phyloP scores from a whole-genome alignment of 2,888 invertebrate genomes.

The Sphaerophoria taeniata region DNA sequence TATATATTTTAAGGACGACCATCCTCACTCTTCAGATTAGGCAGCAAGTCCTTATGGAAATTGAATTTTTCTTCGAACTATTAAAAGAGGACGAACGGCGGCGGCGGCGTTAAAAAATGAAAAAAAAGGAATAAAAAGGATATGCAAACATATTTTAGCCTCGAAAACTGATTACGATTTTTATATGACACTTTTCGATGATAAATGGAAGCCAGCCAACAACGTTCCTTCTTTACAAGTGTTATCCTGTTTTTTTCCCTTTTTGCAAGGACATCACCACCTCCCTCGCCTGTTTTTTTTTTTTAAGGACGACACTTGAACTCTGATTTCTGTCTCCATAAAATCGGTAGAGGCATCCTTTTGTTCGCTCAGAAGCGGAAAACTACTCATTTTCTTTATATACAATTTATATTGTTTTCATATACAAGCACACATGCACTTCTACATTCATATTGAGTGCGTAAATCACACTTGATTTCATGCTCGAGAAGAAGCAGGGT shows the following conservation, averaged over 20 bases:
- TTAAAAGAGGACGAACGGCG: neutral
- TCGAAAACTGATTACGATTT: slow-evolving; percentile 83
- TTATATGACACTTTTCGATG: slow-evolving; percentile 83
- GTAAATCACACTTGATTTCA: slow-evolving; percentile 74
- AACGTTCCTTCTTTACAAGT: slow-evolving; percentile 60
- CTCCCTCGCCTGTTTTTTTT: neutral
- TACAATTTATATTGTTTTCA: slow-evolving; percentile 47
- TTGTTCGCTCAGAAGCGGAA: slow-evolving; percentile 1
- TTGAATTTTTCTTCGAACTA: slow-evolving; percentile 52
- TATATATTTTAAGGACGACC: neutral
- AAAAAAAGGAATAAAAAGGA: slow-evolving; percentile 16
- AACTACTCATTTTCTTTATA: slow-evolving; percentile 38
- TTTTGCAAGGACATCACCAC: neutral
- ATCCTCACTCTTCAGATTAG: slow-evolving; percentile 52
- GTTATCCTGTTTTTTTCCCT: slow-evolving; percentile 42
- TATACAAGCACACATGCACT: too few relatives aligned
- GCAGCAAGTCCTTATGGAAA: slow-evolving; percentile 50
- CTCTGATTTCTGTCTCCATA: slow-evolving; percentile 27
- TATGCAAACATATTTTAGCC: slow-evolving; percentile 78
- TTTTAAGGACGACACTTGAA: neutral
- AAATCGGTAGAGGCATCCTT: slow-evolving; percentile 42
- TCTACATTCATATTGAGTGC: slow-evolving; percentile 56
- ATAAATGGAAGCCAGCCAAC: slow-evolving; percentile 75
- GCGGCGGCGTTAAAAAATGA: neutral
- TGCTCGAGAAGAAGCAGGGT: slow-evolving; percentile 55